Evolutionary conservation across 2,888 invertebrate species (phyloP).

Genomic region (Melitaea athalia): DNA sequence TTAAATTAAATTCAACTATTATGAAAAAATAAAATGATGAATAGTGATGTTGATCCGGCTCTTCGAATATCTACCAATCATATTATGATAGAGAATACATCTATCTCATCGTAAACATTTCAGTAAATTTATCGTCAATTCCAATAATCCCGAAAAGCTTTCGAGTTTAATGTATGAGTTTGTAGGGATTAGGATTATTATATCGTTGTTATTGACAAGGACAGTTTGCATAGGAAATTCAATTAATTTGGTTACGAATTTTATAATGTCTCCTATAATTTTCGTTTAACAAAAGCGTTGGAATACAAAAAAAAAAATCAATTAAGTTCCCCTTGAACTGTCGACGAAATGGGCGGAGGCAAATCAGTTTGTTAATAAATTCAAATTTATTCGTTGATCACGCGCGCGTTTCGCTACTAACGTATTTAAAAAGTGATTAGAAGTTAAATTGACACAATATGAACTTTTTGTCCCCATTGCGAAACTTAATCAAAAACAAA

Average conservation of each 20-base stretch:
- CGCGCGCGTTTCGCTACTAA: constrained; percentile 71
- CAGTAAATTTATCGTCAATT: no score
- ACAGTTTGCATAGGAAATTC: neutral
- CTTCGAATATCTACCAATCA: no score
- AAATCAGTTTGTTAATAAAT: constrained; percentile 76
- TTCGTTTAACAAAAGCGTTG: constrained; percentile 37
- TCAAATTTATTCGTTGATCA: constrained; percentile 82
- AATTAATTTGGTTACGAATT: neutral
- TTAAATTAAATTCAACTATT: no score
- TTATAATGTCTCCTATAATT: constrained; percentile 14
- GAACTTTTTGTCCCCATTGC: constrained; percentile 75
- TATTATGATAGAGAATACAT: no score
- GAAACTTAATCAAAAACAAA: constrained; percentile 68
- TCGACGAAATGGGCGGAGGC: constrained; percentile 61
- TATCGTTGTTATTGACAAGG: neutral
- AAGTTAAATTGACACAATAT: constrained; percentile 82
- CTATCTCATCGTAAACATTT: no score
- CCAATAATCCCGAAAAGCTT: no score
- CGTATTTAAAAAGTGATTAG: constrained; percentile 82
- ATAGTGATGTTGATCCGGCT: no score
- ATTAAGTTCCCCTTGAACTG: constrained; percentile 74
- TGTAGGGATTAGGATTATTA: neutral
- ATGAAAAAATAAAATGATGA: no score
- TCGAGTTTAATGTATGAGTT: no score
- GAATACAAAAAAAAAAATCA: constrained; percentile 57